Conservation (phyloP, 2,113 vertebrate species). For the Centropus bengalensis region DNA sequence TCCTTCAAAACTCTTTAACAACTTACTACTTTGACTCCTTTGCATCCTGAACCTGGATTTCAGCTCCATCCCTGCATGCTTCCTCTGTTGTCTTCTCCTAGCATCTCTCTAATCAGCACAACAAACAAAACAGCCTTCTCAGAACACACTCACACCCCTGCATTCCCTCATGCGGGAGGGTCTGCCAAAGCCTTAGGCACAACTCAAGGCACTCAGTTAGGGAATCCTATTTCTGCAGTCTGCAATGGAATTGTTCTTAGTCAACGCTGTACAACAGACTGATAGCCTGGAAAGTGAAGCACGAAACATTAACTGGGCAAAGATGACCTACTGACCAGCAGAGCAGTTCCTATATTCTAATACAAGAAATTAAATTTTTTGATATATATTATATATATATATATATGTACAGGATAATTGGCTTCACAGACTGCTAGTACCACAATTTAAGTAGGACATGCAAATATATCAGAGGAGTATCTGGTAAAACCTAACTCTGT, state of each 20-base stretch:
- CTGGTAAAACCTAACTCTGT: neutral
- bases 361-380: too few species aligned
- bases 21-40: neutral
- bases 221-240: neutral
- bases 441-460: neutral
- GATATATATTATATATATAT: too few species aligned
- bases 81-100: neutral
- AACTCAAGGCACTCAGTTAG: neutral
- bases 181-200: neutral
- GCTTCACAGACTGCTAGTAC: neutral
- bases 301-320: neutral
- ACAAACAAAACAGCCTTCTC: neutral
- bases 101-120: neutral
- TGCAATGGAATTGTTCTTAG: neutral
- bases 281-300: neutral
- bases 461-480: neutral
- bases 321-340: neutral
- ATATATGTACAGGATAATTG: too few species aligned
- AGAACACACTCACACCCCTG: neutral
- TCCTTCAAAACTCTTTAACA: neutral
- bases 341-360: neutral
- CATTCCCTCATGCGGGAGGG: fast-evolving
- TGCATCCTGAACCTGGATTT: neutral
- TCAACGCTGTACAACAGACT: neutral
- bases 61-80: neutral